Percentiles rank a stretch among this genome's conserved stretches.
These are phyloP conservation scores for Sinhomidia bicolor DNA, from an alignment of 2,888 invertebrate genomes.

Conservation along the genomic window DNA sequence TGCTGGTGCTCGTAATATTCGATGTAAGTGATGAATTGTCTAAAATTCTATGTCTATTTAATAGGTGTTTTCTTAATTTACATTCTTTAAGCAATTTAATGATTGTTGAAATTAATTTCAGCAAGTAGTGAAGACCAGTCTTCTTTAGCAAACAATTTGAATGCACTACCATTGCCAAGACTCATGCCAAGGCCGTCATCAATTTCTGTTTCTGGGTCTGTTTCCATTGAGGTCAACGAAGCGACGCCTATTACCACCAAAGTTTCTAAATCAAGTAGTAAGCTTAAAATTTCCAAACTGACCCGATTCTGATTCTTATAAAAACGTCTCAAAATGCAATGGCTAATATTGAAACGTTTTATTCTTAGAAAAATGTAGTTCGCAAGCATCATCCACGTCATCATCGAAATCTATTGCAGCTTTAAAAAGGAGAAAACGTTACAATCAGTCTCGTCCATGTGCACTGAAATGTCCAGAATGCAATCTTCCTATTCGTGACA, in stretches of 20 bases:
- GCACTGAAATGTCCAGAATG: conserved; percentile 62
- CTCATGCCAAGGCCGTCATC: conserved; percentile 59
- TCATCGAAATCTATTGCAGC: conserved; percentile 17
- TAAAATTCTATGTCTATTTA: neutral
- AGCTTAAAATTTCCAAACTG: neutral
- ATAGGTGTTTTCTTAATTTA: neutral
- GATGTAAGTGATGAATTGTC: conserved; percentile 33
- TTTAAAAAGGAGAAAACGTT: conserved; percentile 53
- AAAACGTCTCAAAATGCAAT: neutral
- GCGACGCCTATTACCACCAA: neutral
- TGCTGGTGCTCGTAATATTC: conserved; percentile 54
- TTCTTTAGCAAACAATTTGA: conserved; percentile 32
- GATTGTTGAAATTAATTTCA: too few relatives aligned
- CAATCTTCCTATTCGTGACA: conserved; percentile 55
- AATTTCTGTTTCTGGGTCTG: neutral
- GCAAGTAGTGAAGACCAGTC: conserved; percentile 62
- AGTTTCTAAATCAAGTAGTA: conserved; percentile 30
- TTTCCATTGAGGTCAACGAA: neutral
- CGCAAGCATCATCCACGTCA: neutral
- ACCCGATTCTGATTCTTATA: neutral
- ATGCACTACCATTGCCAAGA: conserved; percentile 56
- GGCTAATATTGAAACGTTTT: neutral
- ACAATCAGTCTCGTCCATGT: conserved; percentile 63
- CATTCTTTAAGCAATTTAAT: neutral
- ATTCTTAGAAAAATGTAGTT: neutral